Evolutionary conservation across 2,888 invertebrate genomes (phyloP).

Genomic region (Microctonus aethiopoides): DNA sequence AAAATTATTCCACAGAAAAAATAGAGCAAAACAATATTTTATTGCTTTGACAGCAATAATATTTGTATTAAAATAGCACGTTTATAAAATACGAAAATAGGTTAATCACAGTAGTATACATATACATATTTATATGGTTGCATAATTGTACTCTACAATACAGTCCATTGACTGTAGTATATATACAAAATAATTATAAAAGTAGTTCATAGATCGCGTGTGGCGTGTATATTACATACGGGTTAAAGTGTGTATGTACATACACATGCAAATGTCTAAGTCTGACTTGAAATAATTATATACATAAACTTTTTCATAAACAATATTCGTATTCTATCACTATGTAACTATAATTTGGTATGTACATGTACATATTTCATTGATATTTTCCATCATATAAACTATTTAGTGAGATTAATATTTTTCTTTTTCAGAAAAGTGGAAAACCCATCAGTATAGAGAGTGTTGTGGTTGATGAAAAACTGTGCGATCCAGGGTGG

Average conservation of each 20-base stretch:
- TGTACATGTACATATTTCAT: background rate
- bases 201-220: background rate
- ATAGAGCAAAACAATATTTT: too few relatives aligned
- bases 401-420: background rate
- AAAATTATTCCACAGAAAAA: too few relatives aligned
- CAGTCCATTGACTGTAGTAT: background rate
- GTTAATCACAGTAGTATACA: too few relatives aligned
- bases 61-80: too few relatives aligned
- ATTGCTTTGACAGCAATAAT: too few relatives aligned
- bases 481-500: background rate
- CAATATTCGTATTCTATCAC: background rate
- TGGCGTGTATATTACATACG: background rate
- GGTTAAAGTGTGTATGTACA: background rate
- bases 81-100: too few relatives aligned
- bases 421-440: background rate
- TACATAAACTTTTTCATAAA: background rate
- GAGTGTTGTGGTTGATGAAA: background rate
- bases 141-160: background rate
- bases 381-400: background rate
- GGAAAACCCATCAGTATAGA: background rate
- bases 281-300: too few relatives aligned
- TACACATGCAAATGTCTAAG: background rate
- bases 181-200: background rate
- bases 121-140: background rate
- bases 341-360: background rate